These are phyloP conservation scores for Cepaea hortensis DNA, from an alignment of 2,888 invertebrate genomes.

Conservation along the genomic window DNA sequence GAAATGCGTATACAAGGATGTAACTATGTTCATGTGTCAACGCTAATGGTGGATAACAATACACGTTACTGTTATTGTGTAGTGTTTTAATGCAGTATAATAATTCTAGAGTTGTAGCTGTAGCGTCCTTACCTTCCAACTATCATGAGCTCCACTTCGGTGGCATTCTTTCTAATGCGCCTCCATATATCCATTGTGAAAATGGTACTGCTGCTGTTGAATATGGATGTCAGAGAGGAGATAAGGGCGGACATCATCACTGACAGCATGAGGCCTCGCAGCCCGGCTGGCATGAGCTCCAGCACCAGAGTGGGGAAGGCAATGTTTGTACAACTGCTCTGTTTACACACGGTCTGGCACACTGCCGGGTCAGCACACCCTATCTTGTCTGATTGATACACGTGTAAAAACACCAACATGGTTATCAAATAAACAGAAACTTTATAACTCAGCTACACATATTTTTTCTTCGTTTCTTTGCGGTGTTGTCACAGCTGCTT, in stretches of 20 bases:
- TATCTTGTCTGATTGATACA: constrained; percentile 73
- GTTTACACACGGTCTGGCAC: constrained; percentile 76
- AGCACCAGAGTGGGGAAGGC: constrained; percentile 78
- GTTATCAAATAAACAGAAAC: neutral
- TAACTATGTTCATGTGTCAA: too few species aligned
- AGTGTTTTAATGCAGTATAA: too few species aligned
- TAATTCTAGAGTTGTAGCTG: neutral
- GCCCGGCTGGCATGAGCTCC: constrained; percentile 77
- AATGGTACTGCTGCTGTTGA: constrained; percentile 78
- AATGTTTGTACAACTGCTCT: constrained; percentile 77
- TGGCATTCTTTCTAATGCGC: constrained; percentile 72
- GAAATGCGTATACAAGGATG: too few species aligned
- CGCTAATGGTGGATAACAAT: too few species aligned
- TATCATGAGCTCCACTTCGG: constrained; percentile 77
- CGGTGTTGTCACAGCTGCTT: too few species aligned
- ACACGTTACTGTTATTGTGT: too few species aligned
- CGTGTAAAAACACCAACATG: neutral
- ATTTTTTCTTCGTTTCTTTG: too few species aligned
- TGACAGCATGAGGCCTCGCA: constrained; percentile 78
- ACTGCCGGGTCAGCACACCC: constrained; percentile 76
- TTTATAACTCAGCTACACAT: too few species aligned
- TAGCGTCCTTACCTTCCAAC: constrained; percentile 73
- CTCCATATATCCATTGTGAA: constrained; percentile 79
- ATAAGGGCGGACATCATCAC: constrained; percentile 79
- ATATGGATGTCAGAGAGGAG: constrained; percentile 78